These are phyloP conservation scores for Bombycilla garrulus DNA, from an alignment of 2,113 vertebrate species.

Conservation along the genomic window DNA sequence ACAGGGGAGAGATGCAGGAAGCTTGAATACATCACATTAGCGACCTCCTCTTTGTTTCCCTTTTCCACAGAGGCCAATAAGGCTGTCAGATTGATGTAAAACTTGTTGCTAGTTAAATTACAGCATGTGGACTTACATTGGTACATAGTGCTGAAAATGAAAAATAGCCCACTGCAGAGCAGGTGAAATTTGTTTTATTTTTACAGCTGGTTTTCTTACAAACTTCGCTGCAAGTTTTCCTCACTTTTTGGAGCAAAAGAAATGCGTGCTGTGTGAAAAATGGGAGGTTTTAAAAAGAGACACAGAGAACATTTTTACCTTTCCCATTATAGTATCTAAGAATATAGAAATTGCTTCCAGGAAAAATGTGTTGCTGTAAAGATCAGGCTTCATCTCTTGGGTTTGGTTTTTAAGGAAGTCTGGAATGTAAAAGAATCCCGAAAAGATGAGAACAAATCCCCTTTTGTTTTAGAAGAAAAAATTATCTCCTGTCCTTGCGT, in stretches of 20 bases:
- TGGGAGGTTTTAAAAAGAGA: background rate
- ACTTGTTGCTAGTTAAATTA: conserved; percentile 54
- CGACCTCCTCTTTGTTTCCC: background rate
- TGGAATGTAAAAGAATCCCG: background rate
- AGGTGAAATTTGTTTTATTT: conserved; percentile 45
- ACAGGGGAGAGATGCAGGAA: background rate
- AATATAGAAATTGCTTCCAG: background rate
- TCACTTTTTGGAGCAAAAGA: background rate
- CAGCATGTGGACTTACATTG: conserved; percentile 22
- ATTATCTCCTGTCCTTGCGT: background rate
- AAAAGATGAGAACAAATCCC: background rate
- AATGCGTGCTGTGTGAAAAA: background rate
- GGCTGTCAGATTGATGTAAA: conserved; percentile 49
- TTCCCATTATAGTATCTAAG: background rate
- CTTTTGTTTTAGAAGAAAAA: background rate
- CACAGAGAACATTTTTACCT: background rate
- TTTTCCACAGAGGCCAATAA: conserved; percentile 48
- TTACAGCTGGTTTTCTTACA: background rate
- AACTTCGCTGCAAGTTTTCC: background rate
- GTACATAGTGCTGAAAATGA: conserved; percentile 19
- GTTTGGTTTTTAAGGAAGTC: background rate
- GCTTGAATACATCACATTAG: background rate
- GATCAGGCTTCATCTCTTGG: background rate
- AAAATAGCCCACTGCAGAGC: conserved; percentile 22
- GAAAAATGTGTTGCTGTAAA: background rate